phyloP scores from a whole-genome alignment of 2,113 vertebrate genomes.

The Erythrolamprus reginae region DNA sequence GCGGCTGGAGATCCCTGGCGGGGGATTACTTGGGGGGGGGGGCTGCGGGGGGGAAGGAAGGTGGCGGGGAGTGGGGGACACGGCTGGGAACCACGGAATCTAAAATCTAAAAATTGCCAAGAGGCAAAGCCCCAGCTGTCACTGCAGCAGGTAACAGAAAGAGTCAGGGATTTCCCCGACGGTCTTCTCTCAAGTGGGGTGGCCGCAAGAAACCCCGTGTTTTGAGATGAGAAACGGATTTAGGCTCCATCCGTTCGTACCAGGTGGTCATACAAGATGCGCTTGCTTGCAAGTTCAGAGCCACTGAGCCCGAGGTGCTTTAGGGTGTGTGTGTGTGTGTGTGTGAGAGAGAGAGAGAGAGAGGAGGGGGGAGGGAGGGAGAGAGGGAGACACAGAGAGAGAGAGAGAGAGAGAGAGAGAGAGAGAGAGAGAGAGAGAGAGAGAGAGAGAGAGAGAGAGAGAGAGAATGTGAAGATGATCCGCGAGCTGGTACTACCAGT shows the following conservation, averaged over 20 bases:
- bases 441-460: too few relatives aligned
- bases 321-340: too few relatives aligned
- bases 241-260: too few relatives aligned
- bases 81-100: background rate
- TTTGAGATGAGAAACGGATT: background rate
- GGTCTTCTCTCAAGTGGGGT: background rate
- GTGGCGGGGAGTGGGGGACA: background rate
- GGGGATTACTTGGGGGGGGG: background rate
- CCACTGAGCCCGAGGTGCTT: background rate
- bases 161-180: background rate
- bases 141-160: background rate
- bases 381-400: too few relatives aligned
- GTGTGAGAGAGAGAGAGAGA: too few relatives aligned
- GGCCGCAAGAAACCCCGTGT: background rate
- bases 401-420: too few relatives aligned
- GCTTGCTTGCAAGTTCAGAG: background rate
- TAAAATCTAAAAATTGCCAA: too few relatives aligned
- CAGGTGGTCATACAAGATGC: background rate
- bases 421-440: too few relatives aligned
- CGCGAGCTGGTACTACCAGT: background rate
- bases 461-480: background rate
- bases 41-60: background rate
- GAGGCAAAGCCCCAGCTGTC: background rate
- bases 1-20: background rate
- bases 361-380: too few relatives aligned